Evolutionary conservation across 2,797 vertebrate species (phyloP).

Genomic region (Hippopotamyrus pictus): DNA sequence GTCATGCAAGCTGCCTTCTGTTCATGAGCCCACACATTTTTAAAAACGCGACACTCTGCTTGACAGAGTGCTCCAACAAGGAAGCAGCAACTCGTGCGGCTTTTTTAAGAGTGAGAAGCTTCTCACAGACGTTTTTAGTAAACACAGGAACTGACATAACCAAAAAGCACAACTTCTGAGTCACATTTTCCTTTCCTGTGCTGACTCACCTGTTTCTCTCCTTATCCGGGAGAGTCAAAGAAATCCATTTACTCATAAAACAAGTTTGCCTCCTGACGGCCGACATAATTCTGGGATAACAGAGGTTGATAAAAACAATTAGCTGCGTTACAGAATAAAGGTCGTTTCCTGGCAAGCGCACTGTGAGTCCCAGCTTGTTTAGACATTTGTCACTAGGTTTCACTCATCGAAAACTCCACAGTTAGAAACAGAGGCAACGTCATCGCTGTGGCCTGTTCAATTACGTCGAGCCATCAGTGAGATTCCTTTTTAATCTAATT

Average conservation of each 20-base stretch:
- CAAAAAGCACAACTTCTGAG: neutral
- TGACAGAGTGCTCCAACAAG: neutral
- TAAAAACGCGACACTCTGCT: neutral
- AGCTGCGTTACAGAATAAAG: neutral
- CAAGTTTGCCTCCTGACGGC: neutral
- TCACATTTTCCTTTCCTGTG: neutral
- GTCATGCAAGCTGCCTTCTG: neutral
- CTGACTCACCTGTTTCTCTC: neutral
- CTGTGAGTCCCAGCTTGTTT: neutral
- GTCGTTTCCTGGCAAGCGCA: neutral
- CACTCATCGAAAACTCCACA: neutral
- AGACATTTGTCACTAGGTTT: neutral
- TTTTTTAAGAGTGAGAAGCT: constrained; percentile 6
- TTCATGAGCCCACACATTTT: neutral
- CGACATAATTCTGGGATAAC: neutral
- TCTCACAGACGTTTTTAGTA: neutral
- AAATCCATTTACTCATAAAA: neutral
- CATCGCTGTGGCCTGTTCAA: neutral
- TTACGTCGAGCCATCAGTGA: neutral
- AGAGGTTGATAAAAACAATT: neutral
- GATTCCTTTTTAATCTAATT: constrained; percentile 7
- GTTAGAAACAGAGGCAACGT: neutral
- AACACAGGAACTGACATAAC: constrained; percentile 10
- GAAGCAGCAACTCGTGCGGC: neutral
- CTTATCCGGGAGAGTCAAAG: neutral